Percentiles rank a stretch among this genome's conserved stretches.
Evolutionary conservation across 1,140 invertebrate species (phyloP).

Genomic region (Teleopsis dalmanni): DNA sequence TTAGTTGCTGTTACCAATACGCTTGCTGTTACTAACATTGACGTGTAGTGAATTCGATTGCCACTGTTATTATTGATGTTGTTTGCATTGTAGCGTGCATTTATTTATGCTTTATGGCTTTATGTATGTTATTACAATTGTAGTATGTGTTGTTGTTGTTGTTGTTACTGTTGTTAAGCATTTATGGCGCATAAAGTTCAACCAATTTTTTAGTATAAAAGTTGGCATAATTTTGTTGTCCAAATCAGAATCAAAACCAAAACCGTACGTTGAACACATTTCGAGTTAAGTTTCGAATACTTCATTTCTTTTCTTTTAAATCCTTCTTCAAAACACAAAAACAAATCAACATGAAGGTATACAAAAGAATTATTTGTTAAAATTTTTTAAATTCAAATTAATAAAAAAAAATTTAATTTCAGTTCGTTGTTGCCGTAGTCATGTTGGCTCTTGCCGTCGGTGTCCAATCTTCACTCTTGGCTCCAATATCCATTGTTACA

Average conservation of each 20-base stretch:
- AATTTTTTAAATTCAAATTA: not conserved
- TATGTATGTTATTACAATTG: not conserved
- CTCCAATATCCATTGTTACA: conserved; percentile 33
- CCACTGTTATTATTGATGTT: not conserved
- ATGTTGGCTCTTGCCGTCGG: conserved; percentile 41
- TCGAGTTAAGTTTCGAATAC: conserved; percentile 22
- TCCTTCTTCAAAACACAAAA: conserved; percentile 25
- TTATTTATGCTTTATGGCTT: too few relatives aligned
- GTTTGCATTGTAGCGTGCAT: too few relatives aligned
- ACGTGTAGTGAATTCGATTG: too few relatives aligned
- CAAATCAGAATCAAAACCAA: conserved; percentile 42
- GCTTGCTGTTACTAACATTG: not conserved
- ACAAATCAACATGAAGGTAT: conserved; percentile 39
- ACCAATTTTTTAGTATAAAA: conserved; percentile 41
- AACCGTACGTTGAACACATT: conserved; percentile 38
- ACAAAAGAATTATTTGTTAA: not conserved
- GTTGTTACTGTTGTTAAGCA: not conserved
- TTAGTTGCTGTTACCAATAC: not conserved
- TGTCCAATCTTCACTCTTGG: conserved; percentile 32
- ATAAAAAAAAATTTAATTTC: conserved; percentile 2
- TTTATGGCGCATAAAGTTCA: not conserved
- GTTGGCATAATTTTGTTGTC: conserved; percentile 42
- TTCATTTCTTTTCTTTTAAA: conserved; percentile 17
- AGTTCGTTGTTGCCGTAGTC: conserved; percentile 44
- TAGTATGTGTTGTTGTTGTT: not conserved